Conservation (phyloP, 2,888 invertebrate genomes). For the Caenorhabditis uteleia region DNA sequence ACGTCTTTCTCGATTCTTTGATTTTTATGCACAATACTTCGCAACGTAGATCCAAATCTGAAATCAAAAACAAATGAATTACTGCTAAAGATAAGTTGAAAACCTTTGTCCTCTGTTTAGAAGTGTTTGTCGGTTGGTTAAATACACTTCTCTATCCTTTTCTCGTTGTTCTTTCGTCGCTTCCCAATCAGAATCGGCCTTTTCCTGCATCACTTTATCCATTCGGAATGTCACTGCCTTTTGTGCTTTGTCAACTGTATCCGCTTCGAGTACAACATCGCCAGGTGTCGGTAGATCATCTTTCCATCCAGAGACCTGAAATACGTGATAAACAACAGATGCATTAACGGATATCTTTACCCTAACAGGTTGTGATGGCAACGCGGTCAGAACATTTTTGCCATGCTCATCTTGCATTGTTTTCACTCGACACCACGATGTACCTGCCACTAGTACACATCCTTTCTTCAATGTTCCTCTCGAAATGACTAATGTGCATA, state of each 20-base stretch:
- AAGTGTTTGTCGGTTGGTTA: conserved; percentile 54
- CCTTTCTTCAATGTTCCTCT: conserved; percentile 85
- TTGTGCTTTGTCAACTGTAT: conserved; percentile 76
- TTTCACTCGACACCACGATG: conserved; percentile 79
- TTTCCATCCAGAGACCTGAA: conserved; percentile 79
- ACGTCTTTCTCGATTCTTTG: conserved; percentile 49
- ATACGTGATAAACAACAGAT: conserved; percentile 4
- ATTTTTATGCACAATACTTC: conserved; percentile 50
- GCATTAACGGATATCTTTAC: conserved; percentile 38
- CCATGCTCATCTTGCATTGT: conserved; percentile 65
- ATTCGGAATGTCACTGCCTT: conserved; percentile 79
- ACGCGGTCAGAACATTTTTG: conserved; percentile 49
- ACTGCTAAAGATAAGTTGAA: background rate
- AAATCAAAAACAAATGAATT: conserved; percentile 1
- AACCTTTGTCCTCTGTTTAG: conserved; percentile 40
- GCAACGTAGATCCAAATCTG: conserved; percentile 49
- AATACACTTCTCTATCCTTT: conserved; percentile 61
- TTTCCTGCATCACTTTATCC: conserved; percentile 75
- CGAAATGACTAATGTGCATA: conserved; percentile 84
- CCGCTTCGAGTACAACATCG: conserved; percentile 84
- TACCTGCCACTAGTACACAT: conserved; percentile 82
- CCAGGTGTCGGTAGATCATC: conserved; percentile 84
- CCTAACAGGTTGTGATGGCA: conserved; percentile 62
- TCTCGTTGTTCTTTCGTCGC: conserved; percentile 51
- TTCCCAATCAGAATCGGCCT: conserved; percentile 72